Base-by-base conservation (phyloP, 2,888 invertebrate species). In the Acanthosepion esculentum region DNA sequence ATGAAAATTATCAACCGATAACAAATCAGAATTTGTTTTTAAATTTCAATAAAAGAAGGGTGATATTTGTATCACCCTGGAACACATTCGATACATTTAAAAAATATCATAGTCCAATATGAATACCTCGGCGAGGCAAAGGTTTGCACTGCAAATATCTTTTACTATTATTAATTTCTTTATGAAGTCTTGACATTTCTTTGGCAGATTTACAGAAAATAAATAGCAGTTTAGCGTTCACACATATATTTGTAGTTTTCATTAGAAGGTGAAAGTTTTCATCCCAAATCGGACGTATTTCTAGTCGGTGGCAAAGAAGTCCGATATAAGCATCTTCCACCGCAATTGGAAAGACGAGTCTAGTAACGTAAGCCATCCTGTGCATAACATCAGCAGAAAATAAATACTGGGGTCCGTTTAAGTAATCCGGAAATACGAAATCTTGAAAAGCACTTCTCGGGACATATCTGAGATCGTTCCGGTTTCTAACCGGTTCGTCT, bases 141-240 rank as follows among this genome's bases (percentile, higher is more conserved):
- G 48, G 93, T 53, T 93, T 48, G 12, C 93, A 93, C 20, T n/a
- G 50, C 6, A 20, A 93, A 48, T 48, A n/a, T 93, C n/a, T 50
- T 29, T 93, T 50, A 48, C 93, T 93, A 20, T 29, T 93, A 18
- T n/a, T 93, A 53, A 93, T 93, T 93, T 93, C n/a, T 48, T 53
- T 93, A 41, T 93, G 53, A 18, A 93, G 53, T 53, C 12, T 93
- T 29, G 48, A 53, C 93, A 93, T 93, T 93, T 93, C 93, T 93
- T 93, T 93, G 29, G 93, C 93, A n/a, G 93, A 93, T 93, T 93
- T 93, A 93, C 93, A 93, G n/a, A 93, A 93, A 33, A 94, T 64
- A 59, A 94, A 94, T 7, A 94, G 48, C n/a, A 94, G 41, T 59
- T 64, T 94, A 48, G 94, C 55, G 33, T 94, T 94, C 1, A 94